Evolutionary conservation across 2,888 invertebrate genomes (phyloP), one percentile per base, ranked within the genome.

Genomic region (Rutpela maculata): DNA sequence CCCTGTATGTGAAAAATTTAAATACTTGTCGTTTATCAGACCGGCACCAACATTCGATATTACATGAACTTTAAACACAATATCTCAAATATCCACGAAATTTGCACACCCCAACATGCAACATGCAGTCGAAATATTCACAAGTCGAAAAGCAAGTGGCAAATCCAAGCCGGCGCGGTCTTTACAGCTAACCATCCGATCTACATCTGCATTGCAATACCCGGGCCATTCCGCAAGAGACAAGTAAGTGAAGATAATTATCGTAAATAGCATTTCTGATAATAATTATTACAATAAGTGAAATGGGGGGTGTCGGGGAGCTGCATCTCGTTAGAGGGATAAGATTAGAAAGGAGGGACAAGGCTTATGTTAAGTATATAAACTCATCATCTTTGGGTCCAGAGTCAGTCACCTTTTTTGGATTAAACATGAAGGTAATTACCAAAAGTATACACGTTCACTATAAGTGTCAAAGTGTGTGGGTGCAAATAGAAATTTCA

Each of bases 361-460:
- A 17, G 60, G 18, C 31, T n/a, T n/a, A 19, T 57, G 18, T 59
- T 31, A 19, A 17, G 12, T 70, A 70, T 70, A 70, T 59, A 70
- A 70, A 59, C 70, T 35, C 59, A 59, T 70, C 59, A 38, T 15
- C 35, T 68, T 35, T 35, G 22, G 38, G 11, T 38, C 5, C 17
- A 6, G n/a, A 59, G 35, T 70, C 70, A 70, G 70, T 70, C 38
- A 59, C 59, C 70, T 59, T 70, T 70, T 70, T 69, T 60, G 70
- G 70, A 70, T 60, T 59, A 63, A 70, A 22, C 57, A 70, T 70
- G 70, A 70, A 70, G 70, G 70, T 70, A 70, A 70, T 17, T 38
- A 43, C 43, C 43, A 35, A 38, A 17, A 38, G 59, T 12, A n/a
- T n/a, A 22, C 17, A 62, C 31, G 15, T 15, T 60, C 59, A 19